Evolutionary conservation across 2,888 invertebrate genomes (phyloP), one percentile per base, ranked within the genome.

Genomic region (Drosophila rellima): DNA sequence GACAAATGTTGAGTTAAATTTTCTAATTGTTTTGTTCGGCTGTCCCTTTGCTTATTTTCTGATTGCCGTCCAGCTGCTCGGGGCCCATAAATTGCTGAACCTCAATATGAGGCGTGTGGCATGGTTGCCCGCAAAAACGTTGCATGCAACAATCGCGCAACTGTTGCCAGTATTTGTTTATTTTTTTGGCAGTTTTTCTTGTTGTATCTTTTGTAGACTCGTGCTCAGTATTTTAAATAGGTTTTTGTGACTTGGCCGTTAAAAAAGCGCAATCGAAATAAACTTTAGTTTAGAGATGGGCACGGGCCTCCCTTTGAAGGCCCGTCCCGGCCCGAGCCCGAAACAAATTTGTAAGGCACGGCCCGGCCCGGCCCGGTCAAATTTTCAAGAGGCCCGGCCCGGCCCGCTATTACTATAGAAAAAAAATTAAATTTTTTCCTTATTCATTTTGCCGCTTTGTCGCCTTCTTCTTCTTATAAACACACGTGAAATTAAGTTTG

Each of bases 71-170:
- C 78, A 54, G 74, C 68, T 74, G 74, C 55, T 54, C 35, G 51
- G 82, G 55, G 65, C 48, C 82, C 48, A 85, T 85, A 85, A 79
- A 82, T 85, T 73, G 65, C 51, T 40, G 61, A 65, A 51, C 67
- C 73, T 55, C 80, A 85, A 81, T 71, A 71, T 69, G 85, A 60
- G 65, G 76, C 76, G 35, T 54, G 65, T 31, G 65, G 65, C 31
- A 33, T 71, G 63, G 45, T 42, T 47, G 59, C 78, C 81, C 87
- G 69, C 81, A 80, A 74, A 83, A 74, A 71, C 65, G 56, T 78
- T 70, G 71, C 78, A 74, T 82, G 70, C 70, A 82, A 80, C 84
- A 78, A 70, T 70, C 81, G 68, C 70, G 81, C 78, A 83, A 72
- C 87, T 74, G 71, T 80, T 82, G 81, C 75, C 65, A 74, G 18